Evolutionary conservation across 1,140 invertebrate genomes (phyloP), one percentile per base, ranked within the genome.

Genomic region (Chelonus insularis): DNA sequence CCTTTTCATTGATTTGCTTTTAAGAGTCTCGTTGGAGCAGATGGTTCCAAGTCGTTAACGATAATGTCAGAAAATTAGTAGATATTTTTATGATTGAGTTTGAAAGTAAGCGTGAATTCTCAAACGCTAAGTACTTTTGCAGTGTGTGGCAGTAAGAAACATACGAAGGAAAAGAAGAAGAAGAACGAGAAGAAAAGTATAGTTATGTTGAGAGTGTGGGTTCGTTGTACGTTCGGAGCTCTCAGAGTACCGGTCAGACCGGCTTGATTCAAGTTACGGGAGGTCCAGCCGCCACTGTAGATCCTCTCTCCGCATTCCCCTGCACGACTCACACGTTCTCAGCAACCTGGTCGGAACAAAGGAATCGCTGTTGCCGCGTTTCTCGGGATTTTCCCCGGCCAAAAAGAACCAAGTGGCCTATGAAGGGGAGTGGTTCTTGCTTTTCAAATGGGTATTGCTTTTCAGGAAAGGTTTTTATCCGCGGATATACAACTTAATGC

Each of bases 181-280:
- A 29, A 34, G 16, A 43, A 48, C n/a, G 21, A 57, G 43, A 11
- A 11, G 25, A 43, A 57, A 36, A 50, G 25, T 39, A 16, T 50
- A 23, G 29, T 41, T 60, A 52, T 63, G 52, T 48, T 48, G 43
- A 60, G 55, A 48, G 54, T 56, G 63, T 60, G 65, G 64, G 63
- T 68, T 67, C 37, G 21, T 65, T 61, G 63, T 57, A 56, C 60
- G 61, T 65, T 45, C 59, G 45, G 61, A 29, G 58, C 12, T 21
- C 18, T 25, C n/a, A n/a, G 65, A 63, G 62, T 74, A 75, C 73
- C 70, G 73, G 73, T 75, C 70, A 68, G 70, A 74, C 73, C 71
- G 72, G 73, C 54, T 66, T 56, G 48, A 41, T 56, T 6, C 18
- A 52, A 50, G 41, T 60, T 60, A 64, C 48, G 63, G 58, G 63